A percentile compares a stretch with the other conserved stretches of the same genome.
phyloP scores from a whole-genome alignment of 1,140 invertebrate species.

The Papilio polyxenes region DNA sequence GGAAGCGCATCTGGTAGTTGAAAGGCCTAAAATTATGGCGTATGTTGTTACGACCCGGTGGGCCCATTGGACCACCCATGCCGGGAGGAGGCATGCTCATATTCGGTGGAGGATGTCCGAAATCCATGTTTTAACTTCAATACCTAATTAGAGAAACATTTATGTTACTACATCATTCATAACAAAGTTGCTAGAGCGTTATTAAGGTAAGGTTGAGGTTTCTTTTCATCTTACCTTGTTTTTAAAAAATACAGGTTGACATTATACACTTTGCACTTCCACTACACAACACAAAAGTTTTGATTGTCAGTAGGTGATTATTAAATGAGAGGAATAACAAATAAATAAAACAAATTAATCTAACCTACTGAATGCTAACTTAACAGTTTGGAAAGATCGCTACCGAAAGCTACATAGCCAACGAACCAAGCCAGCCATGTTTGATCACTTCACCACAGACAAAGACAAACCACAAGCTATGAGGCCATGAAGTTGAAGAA shows the following conservation, averaged over 20 bases:
- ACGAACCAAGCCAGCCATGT: constrained; percentile 60
- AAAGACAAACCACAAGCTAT: constrained; percentile 29
- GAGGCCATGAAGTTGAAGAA: neutral
- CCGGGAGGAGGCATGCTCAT: constrained; percentile 74
- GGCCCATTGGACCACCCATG: constrained; percentile 68
- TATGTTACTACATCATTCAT: constrained; percentile 50
- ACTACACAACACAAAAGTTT: constrained; percentile 52
- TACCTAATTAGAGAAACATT: constrained; percentile 77
- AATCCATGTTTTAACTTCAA: constrained; percentile 76
- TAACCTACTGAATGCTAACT: constrained; percentile 49
- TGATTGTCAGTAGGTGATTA: constrained; percentile 43
- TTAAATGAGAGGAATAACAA: constrained; percentile 44
- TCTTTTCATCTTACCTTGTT: constrained; percentile 67
- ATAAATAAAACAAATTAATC: constrained; percentile 48
- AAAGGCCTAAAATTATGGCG: constrained; percentile 80
- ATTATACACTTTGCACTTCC: constrained; percentile 63
- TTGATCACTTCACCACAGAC: constrained; percentile 49
- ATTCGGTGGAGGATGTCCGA: constrained; percentile 77
- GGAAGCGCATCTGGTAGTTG: constrained; percentile 80
- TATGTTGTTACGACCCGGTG: constrained; percentile 70
- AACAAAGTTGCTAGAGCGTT: constrained; percentile 32
- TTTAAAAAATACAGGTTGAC: constrained; percentile 60
- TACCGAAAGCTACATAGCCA: constrained; percentile 57
- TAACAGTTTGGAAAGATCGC: constrained; percentile 46
- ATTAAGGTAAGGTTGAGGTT: constrained; percentile 38